These are phyloP conservation scores for Drosophila pseudotakahashii DNA, from an alignment of 2,888 invertebrate genomes.

Conservation along the genomic window DNA sequence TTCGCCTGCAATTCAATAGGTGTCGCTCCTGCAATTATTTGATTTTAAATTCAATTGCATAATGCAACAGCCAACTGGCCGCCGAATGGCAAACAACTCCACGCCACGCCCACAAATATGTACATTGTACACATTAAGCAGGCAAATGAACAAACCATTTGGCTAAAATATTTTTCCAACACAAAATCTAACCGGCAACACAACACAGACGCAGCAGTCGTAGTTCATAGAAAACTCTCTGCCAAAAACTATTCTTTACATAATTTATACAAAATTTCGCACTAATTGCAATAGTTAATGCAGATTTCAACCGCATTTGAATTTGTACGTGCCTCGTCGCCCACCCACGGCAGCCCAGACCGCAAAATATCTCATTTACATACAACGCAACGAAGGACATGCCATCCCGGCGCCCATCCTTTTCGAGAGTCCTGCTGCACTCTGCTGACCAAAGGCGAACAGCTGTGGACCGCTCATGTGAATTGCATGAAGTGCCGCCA, in stretches of 20 bases:
- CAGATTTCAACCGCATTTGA: slow-evolving; percentile 78
- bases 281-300: slow-evolving; percentile 81
- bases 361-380: slow-evolving; percentile 78
- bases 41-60: slow-evolving; percentile 73
- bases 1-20: neutral
- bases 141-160: slow-evolving; percentile 46
- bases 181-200: slow-evolving; percentile 38
- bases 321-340: slow-evolving; percentile 64
- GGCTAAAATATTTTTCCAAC: slow-evolving; percentile 56
- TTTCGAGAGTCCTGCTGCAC: slow-evolving; percentile 16
- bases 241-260: slow-evolving; percentile 77
- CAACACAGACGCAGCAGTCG: slow-evolving; percentile 2
- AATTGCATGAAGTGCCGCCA: slow-evolving; percentile 73
- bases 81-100: slow-evolving; percentile 43
- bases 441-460: slow-evolving; percentile 50
- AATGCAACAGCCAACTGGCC: slow-evolving; percentile 45
- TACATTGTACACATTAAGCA: slow-evolving; percentile 14
- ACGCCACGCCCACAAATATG: slow-evolving; percentile 13
- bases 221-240: slow-evolving; percentile 66
- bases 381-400: slow-evolving; percentile 47
- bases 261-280: slow-evolving; percentile 76
- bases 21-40: slow-evolving; percentile 42
- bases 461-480: slow-evolving; percentile 68
- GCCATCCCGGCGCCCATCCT: neutral
- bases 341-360: slow-evolving; percentile 20